Percentiles rank a stretch among this genome's conserved stretches.
These are phyloP conservation scores for Thinocorus orbignyianus DNA, from an alignment of 2,113 vertebrate genomes.

Conservation along the genomic window DNA sequence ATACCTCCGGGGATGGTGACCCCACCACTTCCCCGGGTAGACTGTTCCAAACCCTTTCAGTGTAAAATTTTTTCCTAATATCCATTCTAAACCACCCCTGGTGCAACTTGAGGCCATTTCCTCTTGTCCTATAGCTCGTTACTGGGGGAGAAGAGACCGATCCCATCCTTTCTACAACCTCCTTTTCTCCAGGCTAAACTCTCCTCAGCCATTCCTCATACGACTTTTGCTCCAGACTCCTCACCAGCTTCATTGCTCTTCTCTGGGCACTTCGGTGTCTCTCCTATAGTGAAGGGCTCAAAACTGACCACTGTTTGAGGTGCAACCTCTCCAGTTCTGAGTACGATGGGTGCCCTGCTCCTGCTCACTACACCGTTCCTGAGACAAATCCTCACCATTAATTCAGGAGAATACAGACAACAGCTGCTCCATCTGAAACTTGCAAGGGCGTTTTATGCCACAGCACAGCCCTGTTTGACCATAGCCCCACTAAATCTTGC, in stretches of 20 bases:
- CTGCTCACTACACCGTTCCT: not conserved
- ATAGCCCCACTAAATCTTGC: not conserved
- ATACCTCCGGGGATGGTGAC: not conserved
- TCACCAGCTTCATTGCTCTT: not conserved
- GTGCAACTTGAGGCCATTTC: not conserved
- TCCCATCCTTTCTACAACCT: not conserved
- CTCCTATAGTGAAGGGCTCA: not conserved
- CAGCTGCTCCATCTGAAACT: not conserved
- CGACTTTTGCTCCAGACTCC: not conserved
- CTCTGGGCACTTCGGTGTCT: not conserved
- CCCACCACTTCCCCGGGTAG: not conserved
- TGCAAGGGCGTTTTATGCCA: not conserved
- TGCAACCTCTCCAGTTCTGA: not conserved
- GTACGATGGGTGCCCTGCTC: fast-evolving
- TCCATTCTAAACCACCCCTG: not conserved
- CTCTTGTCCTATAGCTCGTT: not conserved
- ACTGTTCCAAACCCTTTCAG: too few species aligned
- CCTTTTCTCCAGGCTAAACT: not conserved
- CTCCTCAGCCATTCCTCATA: not conserved
- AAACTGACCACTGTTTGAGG: not conserved
- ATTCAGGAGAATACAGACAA: too few species aligned
- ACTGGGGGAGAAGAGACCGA: not conserved
- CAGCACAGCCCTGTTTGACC: not conserved
- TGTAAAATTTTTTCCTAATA: not conserved
- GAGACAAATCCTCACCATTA: not conserved